Evolutionary conservation across 2,113 vertebrate genomes (phyloP), one percentile per base, ranked within the genome.

Genomic region (Barnardius zonarius): DNA sequence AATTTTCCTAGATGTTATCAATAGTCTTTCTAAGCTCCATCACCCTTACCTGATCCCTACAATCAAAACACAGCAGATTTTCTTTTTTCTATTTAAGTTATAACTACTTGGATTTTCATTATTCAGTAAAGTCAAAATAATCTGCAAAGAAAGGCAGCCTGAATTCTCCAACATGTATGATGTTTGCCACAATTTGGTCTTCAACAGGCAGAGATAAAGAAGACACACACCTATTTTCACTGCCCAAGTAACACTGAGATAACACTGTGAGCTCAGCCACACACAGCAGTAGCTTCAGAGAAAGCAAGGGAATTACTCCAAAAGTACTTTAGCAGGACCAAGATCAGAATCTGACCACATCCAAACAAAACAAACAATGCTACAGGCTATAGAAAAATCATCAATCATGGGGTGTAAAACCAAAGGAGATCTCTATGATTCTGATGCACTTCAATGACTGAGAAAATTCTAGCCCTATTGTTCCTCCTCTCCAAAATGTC

Each of bases 1-100:
- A 96, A 31, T 66, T 87, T 96, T 92, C 76, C 70, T 76, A 77
- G 74, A 74, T 5, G 1, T 89, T 92, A 88, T 52, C 88, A 91
- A 81, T 41, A 88, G 41, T 54, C 51, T 75, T 55, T 84, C 51
- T 69, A 88, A 86, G 63, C 78, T 96, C 61, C 39, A 70, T 51
- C 73, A 92, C 24, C 54, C 67, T 84, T 74, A 88, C 86, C 91
- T 79, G 81, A 90, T 66, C 51, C 33, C 87, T 89, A 61, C 24
- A 39, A 96, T 39, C 43, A 89, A 95, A 96, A 83, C n/a, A 88
- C 72, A 44, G 41, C 18, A 44, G 62, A 28, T 23, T 31, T 33
- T n/a, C 80, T 61, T 70, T 63, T 73, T 64, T 73, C 33, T n/a
- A n/a, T n/a, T 31, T 2, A 81, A 89, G 33, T 54, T 76, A 14